Conservation (phyloP, 2,888 invertebrate species). For the Adineta ricciae region DNA sequence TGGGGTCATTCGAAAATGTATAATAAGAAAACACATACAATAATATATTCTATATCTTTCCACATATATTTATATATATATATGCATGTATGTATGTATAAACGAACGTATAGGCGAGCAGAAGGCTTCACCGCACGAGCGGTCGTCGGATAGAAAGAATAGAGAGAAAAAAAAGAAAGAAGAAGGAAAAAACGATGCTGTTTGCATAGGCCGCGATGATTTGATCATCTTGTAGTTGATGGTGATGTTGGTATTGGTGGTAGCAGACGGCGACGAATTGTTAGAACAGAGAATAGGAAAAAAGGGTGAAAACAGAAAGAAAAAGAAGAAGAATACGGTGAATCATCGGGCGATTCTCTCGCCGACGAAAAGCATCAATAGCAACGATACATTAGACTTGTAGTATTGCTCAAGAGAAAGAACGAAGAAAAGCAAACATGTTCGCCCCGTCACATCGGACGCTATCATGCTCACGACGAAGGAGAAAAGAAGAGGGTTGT, state of each 20-base stretch:
- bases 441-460: not conserved
- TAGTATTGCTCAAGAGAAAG: not conserved
- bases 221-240: constrained; percentile 3
- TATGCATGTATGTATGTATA: not conserved
- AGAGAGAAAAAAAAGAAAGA: not conserved
- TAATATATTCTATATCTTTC: not conserved
- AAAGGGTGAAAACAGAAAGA: not conserved
- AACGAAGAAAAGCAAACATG: constrained; percentile 5
- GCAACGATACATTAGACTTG: not conserved
- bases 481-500: not conserved
- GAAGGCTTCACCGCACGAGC: constrained; percentile 6
- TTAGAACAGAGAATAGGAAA: constrained; percentile 2
- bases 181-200: constrained; percentile 5
- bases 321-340: not conserved
- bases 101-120: not conserved
- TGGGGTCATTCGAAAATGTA: not conserved
- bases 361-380: not conserved
- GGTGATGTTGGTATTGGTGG: not conserved
- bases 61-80: not conserved
- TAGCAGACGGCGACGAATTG: not conserved
- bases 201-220: not conserved
- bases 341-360: not conserved
- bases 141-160: constrained; percentile 13
- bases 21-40: not conserved
- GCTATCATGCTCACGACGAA: not conserved